These are phyloP conservation scores for Uropsilus gracilis DNA, from an alignment of 2,113 vertebrate species.

Conservation along the genomic window DNA sequence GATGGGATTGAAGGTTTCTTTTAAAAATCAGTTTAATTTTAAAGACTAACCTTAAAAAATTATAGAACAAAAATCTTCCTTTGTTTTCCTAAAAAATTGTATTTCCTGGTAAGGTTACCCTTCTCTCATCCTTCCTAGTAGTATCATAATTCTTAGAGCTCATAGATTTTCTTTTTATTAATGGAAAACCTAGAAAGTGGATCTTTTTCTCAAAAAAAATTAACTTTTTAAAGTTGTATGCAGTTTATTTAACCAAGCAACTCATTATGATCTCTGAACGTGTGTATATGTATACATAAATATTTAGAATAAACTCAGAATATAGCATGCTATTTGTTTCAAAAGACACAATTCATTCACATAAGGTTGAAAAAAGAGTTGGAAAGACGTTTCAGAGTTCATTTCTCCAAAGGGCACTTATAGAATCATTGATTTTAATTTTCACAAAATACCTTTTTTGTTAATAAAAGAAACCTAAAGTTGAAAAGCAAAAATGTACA, in stretches of 20 bases:
- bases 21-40: conserved; percentile 58
- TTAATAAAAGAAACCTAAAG: conserved; percentile 4
- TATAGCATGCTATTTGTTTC: neutral
- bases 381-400: neutral
- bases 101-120: neutral
- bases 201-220: conserved; percentile 1
- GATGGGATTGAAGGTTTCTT: conserved; percentile 28
- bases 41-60: conserved; percentile 62
- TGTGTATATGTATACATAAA: neutral
- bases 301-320: neutral
- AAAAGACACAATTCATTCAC: neutral
- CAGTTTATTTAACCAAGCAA: neutral
- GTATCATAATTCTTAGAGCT: conserved; percentile 3
- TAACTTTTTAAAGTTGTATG: neutral
- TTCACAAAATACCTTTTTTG: neutral
- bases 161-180: conserved; percentile 39
- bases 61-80: conserved; percentile 20
- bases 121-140: conserved; percentile 19
- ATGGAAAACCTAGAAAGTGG: neutral
- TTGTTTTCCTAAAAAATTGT: neutral
- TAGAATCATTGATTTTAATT: neutral
- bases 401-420: neutral
- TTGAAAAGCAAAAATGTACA: neutral
- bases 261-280: neutral
- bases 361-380: neutral